Percentiles rank a stretch among this genome's conserved stretches.
Evolutionary conservation across 1,140 invertebrate species (phyloP).

Genomic region (Galleria mellonella): DNA sequence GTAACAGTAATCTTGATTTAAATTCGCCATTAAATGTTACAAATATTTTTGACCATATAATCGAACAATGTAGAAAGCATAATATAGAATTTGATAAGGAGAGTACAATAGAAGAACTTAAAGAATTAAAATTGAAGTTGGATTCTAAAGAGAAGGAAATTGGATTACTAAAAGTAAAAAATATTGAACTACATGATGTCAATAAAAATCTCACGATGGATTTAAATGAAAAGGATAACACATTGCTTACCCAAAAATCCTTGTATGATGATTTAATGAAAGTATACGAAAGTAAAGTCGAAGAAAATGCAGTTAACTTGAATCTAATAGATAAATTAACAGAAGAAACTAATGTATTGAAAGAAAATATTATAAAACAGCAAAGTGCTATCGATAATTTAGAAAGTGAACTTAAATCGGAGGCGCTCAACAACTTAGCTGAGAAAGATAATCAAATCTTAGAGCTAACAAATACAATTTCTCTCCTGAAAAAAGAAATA

Average conservation of each 20-base stretch:
- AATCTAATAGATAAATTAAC: conserved; percentile 24
- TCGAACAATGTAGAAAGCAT: too few relatives aligned
- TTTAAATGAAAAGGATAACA: conserved; percentile 23
- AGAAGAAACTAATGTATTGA: conserved; percentile 33
- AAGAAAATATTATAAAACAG: conserved; percentile 24
- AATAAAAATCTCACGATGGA: conserved; percentile 15
- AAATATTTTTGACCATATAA: too few relatives aligned
- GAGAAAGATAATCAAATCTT: conserved; percentile 4
- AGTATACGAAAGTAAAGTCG: conserved; percentile 31
- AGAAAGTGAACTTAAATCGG: conserved; percentile 13
- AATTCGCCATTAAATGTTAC: too few relatives aligned
- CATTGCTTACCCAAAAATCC: conserved; percentile 19
- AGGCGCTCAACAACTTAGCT: conserved; percentile 2
- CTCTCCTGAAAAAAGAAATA: conserved; percentile 23
- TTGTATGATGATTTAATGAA: conserved; percentile 29
- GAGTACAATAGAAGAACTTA: too few relatives aligned
- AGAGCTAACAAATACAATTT: conserved; percentile 5
- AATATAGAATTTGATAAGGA: too few relatives aligned
- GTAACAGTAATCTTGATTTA: not conserved
- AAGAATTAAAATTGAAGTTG: conserved; percentile 5
- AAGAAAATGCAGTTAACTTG: conserved; percentile 36
- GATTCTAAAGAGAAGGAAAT: conserved; percentile 33
- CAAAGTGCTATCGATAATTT: conserved; percentile 20
- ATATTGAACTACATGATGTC: conserved; percentile 18
- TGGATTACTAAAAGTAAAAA: conserved; percentile 12